Base-by-base conservation (phyloP, 2,113 vertebrate species). In the rat (Rattus norvegicus) region DNA sequence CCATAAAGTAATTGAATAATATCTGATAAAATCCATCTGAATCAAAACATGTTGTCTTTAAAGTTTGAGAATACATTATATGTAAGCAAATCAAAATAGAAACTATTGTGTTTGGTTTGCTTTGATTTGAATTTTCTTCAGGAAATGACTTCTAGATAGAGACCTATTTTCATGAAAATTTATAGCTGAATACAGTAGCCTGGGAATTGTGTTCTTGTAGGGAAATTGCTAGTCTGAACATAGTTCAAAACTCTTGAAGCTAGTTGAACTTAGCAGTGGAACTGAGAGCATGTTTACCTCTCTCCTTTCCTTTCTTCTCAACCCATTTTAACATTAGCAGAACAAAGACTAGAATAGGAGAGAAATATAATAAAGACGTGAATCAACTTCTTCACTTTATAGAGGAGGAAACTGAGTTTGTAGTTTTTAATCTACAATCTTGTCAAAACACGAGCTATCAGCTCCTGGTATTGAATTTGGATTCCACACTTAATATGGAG, bases 51-150 rank as follows among this genome's bases (percentile, higher is more conserved):
- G 19, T 61, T 80, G 30, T 36, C 8, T 83, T 59, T 79, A 79
- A 49, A 73, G 49, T 80, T 87, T 90, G 59, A 94, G 17, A 90
- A 69, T 72, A n/a, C 72, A 75, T 93, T 88, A 73, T 5, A 39
- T 49, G 91, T 93, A 89, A 90, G 93, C 56, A 94, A 39, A n/a
- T 20, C 84, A 96, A 97, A 85, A 61, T 43, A 67, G 43, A 96
- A 76, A 59, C 3, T 24, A 72, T 92, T 0, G 39, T 65, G 30
- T 69, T 81, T 81, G 87, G 80, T 94, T 88, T 96, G n/a, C 67
- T 97, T 97, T 95, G 33, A 89, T 69, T 33, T 75, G 4, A 96
- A 9, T 67, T 84, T 93, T 73, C 22, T 3, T 4, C 56, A 61
- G 79, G 54, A 70, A 95, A 36, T 95, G 88, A 92, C 49, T 93